phyloP scores from a whole-genome alignment of 2,113 vertebrate genomes.

The Coturnix japonica region DNA sequence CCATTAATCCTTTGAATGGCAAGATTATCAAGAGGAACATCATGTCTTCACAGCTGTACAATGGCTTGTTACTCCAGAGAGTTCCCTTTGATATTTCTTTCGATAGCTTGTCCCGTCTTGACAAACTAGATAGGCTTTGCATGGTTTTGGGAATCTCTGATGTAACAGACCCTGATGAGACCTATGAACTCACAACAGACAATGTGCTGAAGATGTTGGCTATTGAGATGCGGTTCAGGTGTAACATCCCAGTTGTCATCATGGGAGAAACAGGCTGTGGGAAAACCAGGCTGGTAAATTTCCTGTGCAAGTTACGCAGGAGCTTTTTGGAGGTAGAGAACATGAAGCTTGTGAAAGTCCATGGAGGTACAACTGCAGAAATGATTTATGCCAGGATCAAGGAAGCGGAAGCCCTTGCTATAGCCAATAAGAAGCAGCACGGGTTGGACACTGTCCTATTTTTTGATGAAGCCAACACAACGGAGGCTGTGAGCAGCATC shows the following conservation, averaged over 20 bases:
- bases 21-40: conserved; percentile 82
- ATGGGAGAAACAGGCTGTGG: conserved; percentile 98
- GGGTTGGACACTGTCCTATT: conserved; percentile 90
- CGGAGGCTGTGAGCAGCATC: conserved; percentile 91
- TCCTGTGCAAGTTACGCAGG: conserved; percentile 86
- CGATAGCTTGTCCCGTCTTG: conserved; percentile 80
- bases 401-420: conserved; percentile 83
- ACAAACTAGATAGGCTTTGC: conserved; percentile 88
- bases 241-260: conserved; percentile 93
- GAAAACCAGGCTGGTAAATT: conserved; percentile 93
- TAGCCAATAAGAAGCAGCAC: conserved; percentile 76
- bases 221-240: conserved; percentile 95
- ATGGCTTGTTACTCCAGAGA: conserved; percentile 81
- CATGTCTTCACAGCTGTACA: conserved; percentile 82
- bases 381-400: conserved; percentile 84
- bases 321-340: conserved; percentile 78
- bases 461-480: conserved; percentile 97
- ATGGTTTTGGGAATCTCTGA: conserved; percentile 86
- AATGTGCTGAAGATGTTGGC: conserved; percentile 94
- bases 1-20: conserved; percentile 78
- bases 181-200: conserved; percentile 93
- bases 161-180: conserved; percentile 89
- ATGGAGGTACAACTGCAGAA: conserved; percentile 89
- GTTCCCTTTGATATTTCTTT: conserved; percentile 93
- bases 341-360: conserved; percentile 93